phyloP scores from a whole-genome alignment of 2,888 invertebrate genomes.

The Acheta domesticus region DNA sequence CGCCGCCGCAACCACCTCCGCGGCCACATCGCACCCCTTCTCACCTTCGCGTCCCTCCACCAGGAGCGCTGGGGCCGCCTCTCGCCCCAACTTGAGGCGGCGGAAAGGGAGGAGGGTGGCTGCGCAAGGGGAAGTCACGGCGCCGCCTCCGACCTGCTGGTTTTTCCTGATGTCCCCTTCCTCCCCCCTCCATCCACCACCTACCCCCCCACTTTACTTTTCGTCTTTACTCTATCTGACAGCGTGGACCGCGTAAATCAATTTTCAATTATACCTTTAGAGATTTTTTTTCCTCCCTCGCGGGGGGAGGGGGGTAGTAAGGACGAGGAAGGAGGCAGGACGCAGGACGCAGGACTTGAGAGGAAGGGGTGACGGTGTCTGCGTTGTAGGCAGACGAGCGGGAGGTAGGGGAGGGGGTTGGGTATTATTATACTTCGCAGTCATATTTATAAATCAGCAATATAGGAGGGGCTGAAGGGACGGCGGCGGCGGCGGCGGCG shows the following conservation, averaged over 20 bases:
- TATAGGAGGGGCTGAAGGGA: conserved; percentile 43
- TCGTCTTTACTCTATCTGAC: conserved; percentile 47
- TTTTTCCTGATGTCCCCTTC: conserved; percentile 28
- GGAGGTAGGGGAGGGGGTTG: conserved; percentile 29
- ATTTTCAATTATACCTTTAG: conserved; percentile 51
- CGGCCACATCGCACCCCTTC: too few relatives aligned
- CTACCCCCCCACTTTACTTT: conserved; percentile 26
- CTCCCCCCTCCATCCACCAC: neutral
- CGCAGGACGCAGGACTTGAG: conserved; percentile 19
- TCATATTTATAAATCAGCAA: conserved; percentile 54
- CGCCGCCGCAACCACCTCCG: too few relatives aligned
- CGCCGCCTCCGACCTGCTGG: conserved; percentile 21
- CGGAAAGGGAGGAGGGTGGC: too few relatives aligned
- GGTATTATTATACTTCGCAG: conserved; percentile 48
- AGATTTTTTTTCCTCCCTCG: conserved; percentile 39
- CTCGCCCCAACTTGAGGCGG: too few relatives aligned
- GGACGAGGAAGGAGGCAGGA: conserved; percentile 27
- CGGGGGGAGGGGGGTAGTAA: neutral
- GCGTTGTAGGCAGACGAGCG: conserved; percentile 21
- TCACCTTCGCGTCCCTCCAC: too few relatives aligned
- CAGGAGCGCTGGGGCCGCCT: too few relatives aligned
- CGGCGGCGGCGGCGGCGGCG: conserved; percentile 45
- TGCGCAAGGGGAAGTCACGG: too few relatives aligned
- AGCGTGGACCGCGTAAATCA: conserved; percentile 51
- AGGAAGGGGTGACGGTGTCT: conserved; percentile 9